Evolutionary conservation across 2,113 vertebrate species (phyloP).

Genomic region (Takifugu flavidus): DNA sequence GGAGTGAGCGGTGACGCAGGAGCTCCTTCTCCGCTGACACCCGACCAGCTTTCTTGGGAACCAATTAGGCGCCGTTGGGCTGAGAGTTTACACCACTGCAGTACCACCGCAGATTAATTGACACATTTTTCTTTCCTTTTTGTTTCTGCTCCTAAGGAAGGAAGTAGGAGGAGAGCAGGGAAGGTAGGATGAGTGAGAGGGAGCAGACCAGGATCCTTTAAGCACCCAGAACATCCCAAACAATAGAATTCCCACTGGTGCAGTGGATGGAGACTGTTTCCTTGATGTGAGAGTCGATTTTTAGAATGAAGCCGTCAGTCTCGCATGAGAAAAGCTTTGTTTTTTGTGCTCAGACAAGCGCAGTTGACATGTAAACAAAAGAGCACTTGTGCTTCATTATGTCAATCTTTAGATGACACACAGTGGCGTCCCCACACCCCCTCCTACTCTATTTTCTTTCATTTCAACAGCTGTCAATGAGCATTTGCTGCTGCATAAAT

Average conservation of each 20-base stretch:
- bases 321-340: neutral
- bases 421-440: neutral
- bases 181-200: neutral
- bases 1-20: constrained; percentile 7
- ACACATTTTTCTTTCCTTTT: constrained; percentile 5
- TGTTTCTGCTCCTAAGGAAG: constrained; percentile 45
- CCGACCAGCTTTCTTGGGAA: constrained; percentile 44
- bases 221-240: too few species aligned
- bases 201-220: neutral
- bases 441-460: constrained; percentile 20
- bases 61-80: constrained; percentile 54
- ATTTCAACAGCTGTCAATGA: constrained; percentile 14
- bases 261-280: too few species aligned
- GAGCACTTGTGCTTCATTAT: neutral
- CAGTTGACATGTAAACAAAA: constrained; percentile 9
- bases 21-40: constrained; percentile 32
- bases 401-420: neutral
- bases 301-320: neutral
- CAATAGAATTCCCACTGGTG: too few species aligned
- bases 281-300: neutral
- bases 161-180: constrained; percentile 7
- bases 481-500: constrained; percentile 7
- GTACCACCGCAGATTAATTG: constrained; percentile 26
- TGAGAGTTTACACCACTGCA: constrained; percentile 27
- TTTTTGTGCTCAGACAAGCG: neutral